Conservation (phyloP, 2,113 vertebrate species). For the Nestor notabilis region DNA sequence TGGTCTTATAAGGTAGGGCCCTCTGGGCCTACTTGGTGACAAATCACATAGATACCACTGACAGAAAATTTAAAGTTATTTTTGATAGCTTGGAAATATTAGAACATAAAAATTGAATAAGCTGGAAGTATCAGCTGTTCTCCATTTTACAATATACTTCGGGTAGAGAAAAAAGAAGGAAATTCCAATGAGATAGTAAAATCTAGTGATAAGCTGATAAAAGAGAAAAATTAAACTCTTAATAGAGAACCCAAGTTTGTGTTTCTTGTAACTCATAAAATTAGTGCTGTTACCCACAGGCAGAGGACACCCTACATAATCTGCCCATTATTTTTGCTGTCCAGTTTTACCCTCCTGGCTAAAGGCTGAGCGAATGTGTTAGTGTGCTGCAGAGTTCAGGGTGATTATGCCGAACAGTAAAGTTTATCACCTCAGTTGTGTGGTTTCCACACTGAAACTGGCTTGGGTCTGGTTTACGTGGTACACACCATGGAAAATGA, state of each 20-base stretch:
- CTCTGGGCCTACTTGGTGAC: background rate
- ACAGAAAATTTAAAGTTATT: background rate
- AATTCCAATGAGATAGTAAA: background rate
- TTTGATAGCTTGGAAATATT: background rate
- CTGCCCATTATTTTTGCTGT: background rate
- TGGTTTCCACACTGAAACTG: background rate
- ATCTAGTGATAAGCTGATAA: background rate
- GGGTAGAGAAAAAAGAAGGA: background rate
- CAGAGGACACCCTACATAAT: background rate
- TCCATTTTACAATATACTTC: background rate
- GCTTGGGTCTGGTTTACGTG: background rate
- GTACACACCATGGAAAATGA: background rate
- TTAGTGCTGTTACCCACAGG: background rate
- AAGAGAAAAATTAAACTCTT: background rate
- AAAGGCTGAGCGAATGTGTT: background rate
- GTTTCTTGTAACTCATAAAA: background rate
- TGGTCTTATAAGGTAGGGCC: background rate
- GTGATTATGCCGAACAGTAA: background rate
- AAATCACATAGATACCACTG: background rate
- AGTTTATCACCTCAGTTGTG: background rate
- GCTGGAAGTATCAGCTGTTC: background rate
- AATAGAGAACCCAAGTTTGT: background rate
- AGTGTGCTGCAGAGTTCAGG: background rate
- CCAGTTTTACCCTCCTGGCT: background rate
- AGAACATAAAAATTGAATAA: background rate